phyloP scores from a whole-genome alignment of 2,113 vertebrate genomes.

The Climacteris rufus region DNA sequence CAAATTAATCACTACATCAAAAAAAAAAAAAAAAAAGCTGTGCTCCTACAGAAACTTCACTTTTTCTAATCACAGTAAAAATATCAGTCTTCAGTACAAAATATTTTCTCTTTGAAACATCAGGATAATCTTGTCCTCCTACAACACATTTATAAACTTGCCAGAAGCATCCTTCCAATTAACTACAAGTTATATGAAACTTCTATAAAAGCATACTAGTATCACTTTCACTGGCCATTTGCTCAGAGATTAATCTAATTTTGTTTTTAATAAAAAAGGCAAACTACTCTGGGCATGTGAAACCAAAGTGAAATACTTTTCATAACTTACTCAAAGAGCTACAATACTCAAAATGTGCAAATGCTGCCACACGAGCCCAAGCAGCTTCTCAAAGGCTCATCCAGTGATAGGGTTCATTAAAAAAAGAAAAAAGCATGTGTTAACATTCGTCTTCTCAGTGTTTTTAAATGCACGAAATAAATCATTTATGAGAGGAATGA shows the following conservation, averaged over 20 bases:
- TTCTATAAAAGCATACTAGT: neutral
- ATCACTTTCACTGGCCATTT: neutral
- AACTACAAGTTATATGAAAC: neutral
- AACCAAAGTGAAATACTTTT: neutral
- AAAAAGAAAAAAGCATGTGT: rapidly evolving
- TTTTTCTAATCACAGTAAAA: neutral
- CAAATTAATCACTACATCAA: neutral
- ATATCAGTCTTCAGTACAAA: neutral
- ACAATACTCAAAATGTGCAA: neutral
- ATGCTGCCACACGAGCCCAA: neutral
- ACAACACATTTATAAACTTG: neutral
- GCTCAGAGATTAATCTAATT: neutral
- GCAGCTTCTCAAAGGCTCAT: neutral
- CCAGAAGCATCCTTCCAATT: neutral
- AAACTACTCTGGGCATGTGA: neutral
- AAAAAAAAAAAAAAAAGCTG: neutral
- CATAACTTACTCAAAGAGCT: neutral
- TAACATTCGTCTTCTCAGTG: neutral
- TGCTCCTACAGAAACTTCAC: neutral
- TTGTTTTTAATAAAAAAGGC: neutral
- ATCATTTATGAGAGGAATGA: neutral
- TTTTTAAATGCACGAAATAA: neutral
- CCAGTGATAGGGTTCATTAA: neutral
- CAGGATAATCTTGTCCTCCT: neutral
- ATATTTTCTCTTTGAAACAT: neutral